Percentiles rank a stretch among this genome's conserved stretches.
Evolutionary conservation across 2,113 vertebrate species (phyloP).

Genomic region (Cranoglanis bouderius): DNA sequence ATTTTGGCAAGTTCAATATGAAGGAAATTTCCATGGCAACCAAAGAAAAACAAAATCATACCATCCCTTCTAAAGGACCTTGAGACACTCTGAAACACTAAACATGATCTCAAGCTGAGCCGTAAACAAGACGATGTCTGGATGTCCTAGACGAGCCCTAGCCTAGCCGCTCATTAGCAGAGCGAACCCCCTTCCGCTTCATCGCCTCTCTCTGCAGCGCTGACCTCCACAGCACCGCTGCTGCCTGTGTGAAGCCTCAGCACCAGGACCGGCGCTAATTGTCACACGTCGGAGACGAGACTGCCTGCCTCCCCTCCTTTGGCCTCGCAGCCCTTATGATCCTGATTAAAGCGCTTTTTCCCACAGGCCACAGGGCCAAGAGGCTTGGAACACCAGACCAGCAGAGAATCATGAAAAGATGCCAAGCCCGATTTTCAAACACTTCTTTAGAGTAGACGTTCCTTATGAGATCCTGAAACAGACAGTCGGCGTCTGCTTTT

Average conservation of each 20-base stretch:
- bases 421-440: neutral
- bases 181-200: constrained; percentile 16
- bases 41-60: neutral
- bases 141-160: constrained; percentile 11
- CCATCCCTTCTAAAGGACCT: neutral
- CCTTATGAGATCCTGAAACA: neutral
- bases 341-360: constrained; percentile 42
- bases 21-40: neutral
- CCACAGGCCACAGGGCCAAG: neutral
- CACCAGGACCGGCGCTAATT: constrained; percentile 33
- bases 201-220: constrained; percentile 7
- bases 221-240: neutral
- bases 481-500: neutral
- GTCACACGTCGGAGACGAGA: constrained; percentile 37
- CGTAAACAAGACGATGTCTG: neutral
- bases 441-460: neutral
- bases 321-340: constrained; percentile 40
- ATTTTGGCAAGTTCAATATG: neutral
- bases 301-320: constrained; percentile 7
- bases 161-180: constrained; percentile 40
- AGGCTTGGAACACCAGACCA: neutral
- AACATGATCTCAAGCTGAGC: neutral
- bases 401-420: constrained; percentile 3
- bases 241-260: constrained; percentile 30
- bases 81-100: neutral